A percentile compares a stretch with the other conserved stretches of the same genome.
These are phyloP conservation scores for Molossus alvarezi DNA, from an alignment of 2,797 vertebrate species.

Conservation along the genomic window DNA sequence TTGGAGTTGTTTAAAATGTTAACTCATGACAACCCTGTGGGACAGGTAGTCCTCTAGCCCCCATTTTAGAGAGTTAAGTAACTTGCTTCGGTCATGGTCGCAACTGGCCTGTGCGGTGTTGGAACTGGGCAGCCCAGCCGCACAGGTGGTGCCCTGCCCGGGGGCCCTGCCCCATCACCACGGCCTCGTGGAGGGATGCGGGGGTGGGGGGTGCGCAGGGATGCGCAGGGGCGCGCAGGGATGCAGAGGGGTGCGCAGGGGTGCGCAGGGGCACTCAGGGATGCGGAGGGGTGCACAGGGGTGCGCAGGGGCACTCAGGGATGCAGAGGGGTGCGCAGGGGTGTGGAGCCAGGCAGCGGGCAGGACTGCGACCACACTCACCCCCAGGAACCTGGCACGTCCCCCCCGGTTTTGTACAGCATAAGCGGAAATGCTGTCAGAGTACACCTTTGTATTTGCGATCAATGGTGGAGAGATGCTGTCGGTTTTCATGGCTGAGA, in stretches of 20 bases:
- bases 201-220: no score
- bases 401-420: not conserved
- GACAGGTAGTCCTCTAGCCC: not conserved
- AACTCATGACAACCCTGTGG: not conserved
- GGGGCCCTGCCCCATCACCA: no score
- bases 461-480: not conserved
- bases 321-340: no score
- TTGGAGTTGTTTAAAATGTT: not conserved
- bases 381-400: not conserved
- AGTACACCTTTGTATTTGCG: not conserved
- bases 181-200: no score
- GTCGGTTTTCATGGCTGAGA: not conserved
- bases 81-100: not conserved
- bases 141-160: not conserved
- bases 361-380: no score
- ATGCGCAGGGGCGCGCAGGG: no score
- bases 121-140: not conserved
- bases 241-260: no score
- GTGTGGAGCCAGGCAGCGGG: no score
- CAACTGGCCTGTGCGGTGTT: not conserved
- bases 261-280: no score
- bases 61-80: not conserved
- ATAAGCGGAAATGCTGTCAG: not conserved
- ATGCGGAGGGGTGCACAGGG: no score
- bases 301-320: no score